Evolutionary conservation across 2,113 vertebrate species (phyloP).

Genomic region (Piaya cayana): DNA sequence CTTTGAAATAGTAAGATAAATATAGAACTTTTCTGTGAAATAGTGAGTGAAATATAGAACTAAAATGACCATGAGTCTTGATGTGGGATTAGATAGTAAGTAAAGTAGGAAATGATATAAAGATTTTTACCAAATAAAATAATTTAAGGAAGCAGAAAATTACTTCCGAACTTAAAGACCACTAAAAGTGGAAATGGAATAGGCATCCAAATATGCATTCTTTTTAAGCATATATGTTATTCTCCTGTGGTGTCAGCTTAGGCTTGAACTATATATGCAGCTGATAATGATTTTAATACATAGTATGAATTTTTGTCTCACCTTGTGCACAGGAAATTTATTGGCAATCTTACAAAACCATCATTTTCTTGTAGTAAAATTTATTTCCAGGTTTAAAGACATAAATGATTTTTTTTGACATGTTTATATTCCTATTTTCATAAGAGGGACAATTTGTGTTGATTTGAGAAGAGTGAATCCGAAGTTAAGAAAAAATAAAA

Average conservation of each 20-base stretch:
- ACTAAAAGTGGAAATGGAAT: neutral
- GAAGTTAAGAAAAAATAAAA: neutral
- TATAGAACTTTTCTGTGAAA: neutral
- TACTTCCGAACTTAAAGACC: neutral
- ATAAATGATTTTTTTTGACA: neutral
- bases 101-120: neutral
- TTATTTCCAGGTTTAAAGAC: neutral
- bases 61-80: neutral
- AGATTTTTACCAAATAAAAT: neutral
- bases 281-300: neutral
- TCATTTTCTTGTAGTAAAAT: neutral
- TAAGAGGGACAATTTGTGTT: neutral
- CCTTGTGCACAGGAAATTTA: neutral
- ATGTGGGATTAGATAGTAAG: neutral
- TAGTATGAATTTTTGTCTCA: neutral
- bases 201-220: neutral
- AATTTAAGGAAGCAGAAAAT: neutral
- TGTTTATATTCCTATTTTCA: neutral
- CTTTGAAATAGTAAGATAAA: neutral
- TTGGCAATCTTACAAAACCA: neutral
- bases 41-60: neutral
- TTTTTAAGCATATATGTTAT: neutral
- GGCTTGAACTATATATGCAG: neutral
- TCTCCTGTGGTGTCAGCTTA: neutral
- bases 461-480: neutral